Base-by-base conservation (phyloP, 1,140 invertebrate genomes). In the Drosophila pachea region DNA sequence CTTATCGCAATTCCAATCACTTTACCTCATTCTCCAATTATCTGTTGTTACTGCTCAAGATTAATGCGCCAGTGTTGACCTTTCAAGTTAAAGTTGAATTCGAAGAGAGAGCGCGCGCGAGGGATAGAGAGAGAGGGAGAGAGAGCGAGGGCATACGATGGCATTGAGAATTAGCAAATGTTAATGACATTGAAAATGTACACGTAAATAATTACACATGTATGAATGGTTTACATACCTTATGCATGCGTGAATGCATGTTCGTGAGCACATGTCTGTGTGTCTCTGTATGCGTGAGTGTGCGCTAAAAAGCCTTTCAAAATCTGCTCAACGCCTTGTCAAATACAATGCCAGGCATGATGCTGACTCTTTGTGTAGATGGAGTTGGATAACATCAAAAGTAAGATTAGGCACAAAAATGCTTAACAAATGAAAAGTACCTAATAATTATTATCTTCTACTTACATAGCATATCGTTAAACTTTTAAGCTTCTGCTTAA, bases 141-240 rank as follows among this genome's bases (percentile, higher is more conserved):
- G 43, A 47, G 43, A 22, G 43, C 31, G 50, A 22, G 60, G n/a
- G 42, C 40, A 11, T 16, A 32, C 49, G 16, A 16, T 62, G 49
- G 42, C 59, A 68, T 68, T 63, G 50, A 63, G 50, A 62, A 42
- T 63, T 42, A 59, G 66, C 66, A 55, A 65, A 74, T 52, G 74
- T 68, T 77, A 79, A 79, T 84, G 78, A 83, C 79, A 78, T 83
- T 83, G 79, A 72, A 36, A 71, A 66, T 75, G 58, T 78, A 60
- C 75, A 72, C 75, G 72, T 55, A 59, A 64, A 75, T 75, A 60
- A 77, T 76, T 77, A 49, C 56, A 75, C 53, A 69, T 55, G 31
- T 49, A 14, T 43, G 16, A 40, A 40, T 32, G 33, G 40, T 9
- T 56, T 58, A 63, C 52, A 64, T 43, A 56, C 42, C 33, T 12